Evolutionary conservation across 2,797 vertebrate species (phyloP), one percentile per base, ranked within the genome.

Genomic region (Heliangelus exortis): DNA sequence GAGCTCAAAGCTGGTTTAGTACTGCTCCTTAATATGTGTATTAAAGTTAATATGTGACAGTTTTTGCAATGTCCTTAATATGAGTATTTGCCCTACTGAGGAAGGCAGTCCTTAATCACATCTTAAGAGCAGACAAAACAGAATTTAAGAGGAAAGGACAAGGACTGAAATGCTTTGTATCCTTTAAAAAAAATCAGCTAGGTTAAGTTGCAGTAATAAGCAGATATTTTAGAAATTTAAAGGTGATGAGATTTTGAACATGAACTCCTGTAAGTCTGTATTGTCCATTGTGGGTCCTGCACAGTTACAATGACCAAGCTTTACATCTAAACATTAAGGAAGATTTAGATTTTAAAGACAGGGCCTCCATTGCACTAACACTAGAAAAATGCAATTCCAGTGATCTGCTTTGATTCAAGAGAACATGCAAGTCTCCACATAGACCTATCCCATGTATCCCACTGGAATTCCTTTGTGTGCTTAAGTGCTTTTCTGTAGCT

Each of bases 1-100:
- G 72, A 47, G 22, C n/a, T 83, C 43, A 67, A 45, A 67, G n/a
- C 21, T 68, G 15, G 16, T 84, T 59, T 8, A 57, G 7, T 41
- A 58, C 41, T 0, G 0, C 0, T 80, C 41, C 16, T 80, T 81
- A 34, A 14, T 53, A 6, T 4, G 6, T 41, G 3, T 45, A 13
- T 66, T 72, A 41, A 41, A 41, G 39, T 41, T 41, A 41, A 14
- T 41, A 41, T 41, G 39, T 41, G 39, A 14, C 39, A 15, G 10
- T 36, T 68, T 87, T 74, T 82, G 28, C 21, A 9, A 39, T 75
- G 19, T 80, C 41, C 15, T 80, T 81, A 34, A 13, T 53, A 6
- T 4, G 7, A 36, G 3, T 45, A 13, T 66, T 72, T 28, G 61
- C 17, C 11, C 21, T 65, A 15, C 39, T 50, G 58, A 77, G 53